Evolutionary conservation across 2,888 invertebrate species (phyloP).

Genomic region (Sarcophaga rosellei): DNA sequence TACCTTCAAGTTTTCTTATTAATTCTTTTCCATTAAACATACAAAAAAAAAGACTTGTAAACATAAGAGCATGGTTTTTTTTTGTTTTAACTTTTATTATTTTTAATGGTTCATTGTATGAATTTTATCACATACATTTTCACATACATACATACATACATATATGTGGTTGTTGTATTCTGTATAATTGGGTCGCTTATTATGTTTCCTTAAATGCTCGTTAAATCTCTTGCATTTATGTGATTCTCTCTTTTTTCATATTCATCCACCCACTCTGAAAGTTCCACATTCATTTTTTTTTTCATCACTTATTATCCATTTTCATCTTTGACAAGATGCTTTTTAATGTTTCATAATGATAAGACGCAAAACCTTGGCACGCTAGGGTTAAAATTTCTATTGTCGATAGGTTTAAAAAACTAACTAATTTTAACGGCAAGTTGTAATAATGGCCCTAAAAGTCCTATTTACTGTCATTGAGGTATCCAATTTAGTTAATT

Average conservation of each 20-base stretch:
- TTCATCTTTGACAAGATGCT: constrained; percentile 50
- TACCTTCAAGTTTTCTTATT: constrained; percentile 6
- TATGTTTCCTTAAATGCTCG: constrained; percentile 70
- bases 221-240: constrained; percentile 48
- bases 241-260: background rate
- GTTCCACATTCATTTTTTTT: constrained; percentile 63
- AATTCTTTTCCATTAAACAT: constrained; percentile 20
- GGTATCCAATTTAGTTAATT: too few species aligned
- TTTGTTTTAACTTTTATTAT: constrained; percentile 24
- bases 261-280: constrained; percentile 51
- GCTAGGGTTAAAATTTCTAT: background rate
- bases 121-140: constrained; percentile 26
- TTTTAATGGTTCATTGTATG: constrained; percentile 59
- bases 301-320: constrained; percentile 55
- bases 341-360: constrained; percentile 36
- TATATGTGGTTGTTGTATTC: constrained; percentile 70
- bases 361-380: constrained; percentile 39
- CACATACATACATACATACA: background rate
- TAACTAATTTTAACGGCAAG: too few species aligned
- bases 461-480: too few species aligned
- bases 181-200: constrained; percentile 80
- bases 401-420: too few species aligned
- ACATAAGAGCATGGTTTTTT: constrained; percentile 34
- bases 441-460: too few species aligned
- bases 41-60: background rate